Conservation (phyloP, 2,113 vertebrate species). For the Marmota flaviventris region DNA sequence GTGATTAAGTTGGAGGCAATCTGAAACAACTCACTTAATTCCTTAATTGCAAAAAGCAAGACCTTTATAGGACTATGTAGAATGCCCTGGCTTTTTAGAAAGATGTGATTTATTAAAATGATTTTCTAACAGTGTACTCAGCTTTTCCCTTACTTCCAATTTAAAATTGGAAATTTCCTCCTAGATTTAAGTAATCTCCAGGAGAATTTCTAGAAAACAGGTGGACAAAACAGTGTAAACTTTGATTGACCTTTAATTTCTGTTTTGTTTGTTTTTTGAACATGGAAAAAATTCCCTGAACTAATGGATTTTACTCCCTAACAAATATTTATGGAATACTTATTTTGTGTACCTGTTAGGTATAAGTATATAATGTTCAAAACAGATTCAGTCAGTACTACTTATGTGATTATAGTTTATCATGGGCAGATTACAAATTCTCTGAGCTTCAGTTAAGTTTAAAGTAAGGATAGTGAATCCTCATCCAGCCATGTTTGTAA, state of each 20-base stretch:
- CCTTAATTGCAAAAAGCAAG: neutral
- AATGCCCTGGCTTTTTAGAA: neutral
- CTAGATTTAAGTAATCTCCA: neutral
- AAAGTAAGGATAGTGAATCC: neutral
- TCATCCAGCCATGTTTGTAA: neutral
- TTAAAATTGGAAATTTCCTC: conserved; percentile 39
- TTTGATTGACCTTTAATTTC: conserved; percentile 16
- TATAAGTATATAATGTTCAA: neutral
- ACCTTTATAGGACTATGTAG: neutral
- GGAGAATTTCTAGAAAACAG: neutral
- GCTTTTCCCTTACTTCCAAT: neutral
- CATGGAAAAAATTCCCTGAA: neutral
- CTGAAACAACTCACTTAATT: neutral
- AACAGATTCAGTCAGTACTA: neutral
- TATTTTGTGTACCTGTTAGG: neutral
- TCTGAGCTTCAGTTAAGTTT: neutral
- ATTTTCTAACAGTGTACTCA: neutral
- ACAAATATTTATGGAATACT: neutral
- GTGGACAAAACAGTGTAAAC: neutral
- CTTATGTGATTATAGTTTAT: neutral
- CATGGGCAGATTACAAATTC: neutral
- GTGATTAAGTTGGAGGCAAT: neutral
- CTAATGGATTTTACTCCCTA: neutral
- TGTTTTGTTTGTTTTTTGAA: conserved; percentile 16
- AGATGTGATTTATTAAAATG: neutral